Evolutionary conservation across 2,888 invertebrate genomes (phyloP), one percentile per base, ranked within the genome.

Genomic region (Strigamia maritima): DNA sequence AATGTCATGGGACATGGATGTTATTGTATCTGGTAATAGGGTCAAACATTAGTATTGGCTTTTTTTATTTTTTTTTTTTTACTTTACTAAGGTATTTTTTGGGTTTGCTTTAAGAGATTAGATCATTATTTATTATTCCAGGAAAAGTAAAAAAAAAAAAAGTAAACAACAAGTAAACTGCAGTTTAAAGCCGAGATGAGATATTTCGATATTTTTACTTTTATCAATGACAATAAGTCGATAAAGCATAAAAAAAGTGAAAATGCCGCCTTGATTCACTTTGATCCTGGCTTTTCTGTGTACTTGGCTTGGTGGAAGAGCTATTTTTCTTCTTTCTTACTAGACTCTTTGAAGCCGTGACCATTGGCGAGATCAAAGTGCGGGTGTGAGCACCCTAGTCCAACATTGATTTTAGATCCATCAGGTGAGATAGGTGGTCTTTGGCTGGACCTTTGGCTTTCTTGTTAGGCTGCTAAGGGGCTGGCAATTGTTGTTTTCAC

Each of bases 231-330:
- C 31, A 31, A 31, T 31, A 49, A 49, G 19, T 49, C 49, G 49
- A 49, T 49, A 49, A 49, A 16, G 49, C 16, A 44, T 44, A n/a
- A 49, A 49, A 49, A 44, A 49, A 49, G 49, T 19, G 49, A 49
- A 49, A 49, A 49, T 49, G 49, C 49, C 49, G n/a, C 49, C n/a
- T 49, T 49, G 49, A 49, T 49, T 49, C 49, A 49, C 49, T 49
- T 49, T 49, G 49, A 49, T 49, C 49, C 49, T n/a, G 19, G 49
- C 49, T 49, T 49, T 49, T 49, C 49, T 49, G 19, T 49, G 49
- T 49, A 49, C 49, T 49, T 49, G 49, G 49, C 40, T 49, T n/a
- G 49, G n/a, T 49, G 49, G 49, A n/a, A 49, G 49, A 49, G 49
- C 49, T 49, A 49, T 49, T 49, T 49, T 16, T 44, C 40, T 49